These are phyloP conservation scores for Hapalemur alaotrensis DNA, from an alignment of 2,797 vertebrate species.

Conservation along the genomic window DNA sequence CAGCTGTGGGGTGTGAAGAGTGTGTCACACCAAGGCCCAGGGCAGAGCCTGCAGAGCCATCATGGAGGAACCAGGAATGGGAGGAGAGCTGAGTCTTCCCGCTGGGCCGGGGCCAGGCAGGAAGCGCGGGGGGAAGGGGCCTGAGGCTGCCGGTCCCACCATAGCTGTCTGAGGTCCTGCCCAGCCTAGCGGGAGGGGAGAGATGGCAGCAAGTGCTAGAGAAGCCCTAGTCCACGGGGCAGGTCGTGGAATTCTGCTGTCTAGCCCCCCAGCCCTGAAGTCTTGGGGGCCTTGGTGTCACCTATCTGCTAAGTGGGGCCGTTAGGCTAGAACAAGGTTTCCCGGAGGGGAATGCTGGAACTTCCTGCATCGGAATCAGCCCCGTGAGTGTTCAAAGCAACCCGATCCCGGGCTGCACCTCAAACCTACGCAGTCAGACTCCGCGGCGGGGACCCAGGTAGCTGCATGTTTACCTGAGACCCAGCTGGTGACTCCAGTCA, in stretches of 20 bases:
- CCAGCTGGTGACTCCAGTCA: neutral
- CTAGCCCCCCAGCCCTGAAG: neutral
- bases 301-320: neutral
- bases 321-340: neutral
- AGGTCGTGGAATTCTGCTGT: neutral
- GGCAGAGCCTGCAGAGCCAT: neutral
- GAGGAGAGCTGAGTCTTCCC: neutral
- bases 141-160: neutral
- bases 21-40: neutral
- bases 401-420: neutral
- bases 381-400: neutral
- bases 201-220: too few relatives aligned
- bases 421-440: neutral
- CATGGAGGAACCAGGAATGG: neutral
- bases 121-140: neutral
- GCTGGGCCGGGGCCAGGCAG: neutral
- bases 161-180: neutral
- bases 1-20: neutral
- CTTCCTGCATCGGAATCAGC: neutral
- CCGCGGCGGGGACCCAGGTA: neutral
- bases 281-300: neutral
- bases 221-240: rapidly evolving
- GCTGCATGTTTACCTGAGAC: neutral
- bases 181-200: neutral
- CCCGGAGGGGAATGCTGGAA: neutral